Evolutionary conservation across 2,888 invertebrate genomes (phyloP).

Genomic region (Phlogophora meticulosa): DNA sequence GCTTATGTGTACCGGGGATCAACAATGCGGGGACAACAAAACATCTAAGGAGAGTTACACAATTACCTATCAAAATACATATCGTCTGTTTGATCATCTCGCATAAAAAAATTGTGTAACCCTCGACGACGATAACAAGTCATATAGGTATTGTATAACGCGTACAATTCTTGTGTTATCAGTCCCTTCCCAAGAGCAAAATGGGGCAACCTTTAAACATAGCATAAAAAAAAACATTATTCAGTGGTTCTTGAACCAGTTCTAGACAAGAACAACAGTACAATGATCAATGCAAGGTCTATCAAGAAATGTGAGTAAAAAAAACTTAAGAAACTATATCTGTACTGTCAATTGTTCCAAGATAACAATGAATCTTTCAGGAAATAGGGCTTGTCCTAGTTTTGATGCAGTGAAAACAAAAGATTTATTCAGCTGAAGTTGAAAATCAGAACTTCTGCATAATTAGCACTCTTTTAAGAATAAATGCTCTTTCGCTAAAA

Average conservation of each 20-base stretch:
- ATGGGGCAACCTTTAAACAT: neutral
- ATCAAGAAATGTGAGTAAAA: neutral
- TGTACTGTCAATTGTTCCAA: conserved; percentile 10
- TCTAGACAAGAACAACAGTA: neutral
- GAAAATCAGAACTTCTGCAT: conserved; percentile 34
- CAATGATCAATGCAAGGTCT: neutral
- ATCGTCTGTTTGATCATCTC: conserved; percentile 22
- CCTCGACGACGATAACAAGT: conserved; percentile 1
- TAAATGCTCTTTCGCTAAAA: conserved; percentile 5
- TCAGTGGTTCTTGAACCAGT: neutral
- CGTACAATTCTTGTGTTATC: neutral
- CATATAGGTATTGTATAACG: neutral
- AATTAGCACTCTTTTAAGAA: conserved; percentile 44
- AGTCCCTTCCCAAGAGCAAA: neutral
- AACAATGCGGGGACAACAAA: conserved; percentile 61
- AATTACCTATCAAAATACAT: conserved; percentile 27
- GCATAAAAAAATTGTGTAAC: conserved; percentile 23
- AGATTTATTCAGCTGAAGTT: conserved; percentile 49
- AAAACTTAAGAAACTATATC: conserved; percentile 10
- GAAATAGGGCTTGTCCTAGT: conserved; percentile 46
- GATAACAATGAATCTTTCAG: conserved; percentile 35
- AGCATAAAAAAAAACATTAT: neutral
- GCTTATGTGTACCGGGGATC: conserved; percentile 55
- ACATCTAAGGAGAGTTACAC: conserved; percentile 42
- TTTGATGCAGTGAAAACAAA: conserved; percentile 50